These are phyloP conservation scores for Romanogobio albipinnatus DNA, from an alignment of 2,113 vertebrate species.

Conservation along the genomic window DNA sequence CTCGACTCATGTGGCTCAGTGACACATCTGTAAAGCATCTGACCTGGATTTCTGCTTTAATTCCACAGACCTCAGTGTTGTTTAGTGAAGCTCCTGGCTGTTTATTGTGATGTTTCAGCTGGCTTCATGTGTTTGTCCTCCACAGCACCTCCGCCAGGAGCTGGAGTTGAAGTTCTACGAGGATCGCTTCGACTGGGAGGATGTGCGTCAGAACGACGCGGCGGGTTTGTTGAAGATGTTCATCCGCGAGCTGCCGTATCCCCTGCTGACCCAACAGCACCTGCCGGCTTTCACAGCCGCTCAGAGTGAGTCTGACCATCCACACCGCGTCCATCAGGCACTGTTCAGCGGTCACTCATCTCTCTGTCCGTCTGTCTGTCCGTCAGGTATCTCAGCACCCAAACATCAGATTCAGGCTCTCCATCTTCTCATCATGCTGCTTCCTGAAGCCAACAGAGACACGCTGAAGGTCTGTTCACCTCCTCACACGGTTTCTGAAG, in stretches of 20 bases:
- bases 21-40: background rate
- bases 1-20: background rate
- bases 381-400: constrained; percentile 83
- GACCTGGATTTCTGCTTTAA: constrained; percentile 1
- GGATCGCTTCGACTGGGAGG: constrained; percentile 89
- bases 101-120: background rate
- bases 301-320: constrained; percentile 77
- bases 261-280: constrained; percentile 90
- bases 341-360: background rate
- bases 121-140: background rate
- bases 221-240: constrained; percentile 93
- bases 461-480: constrained; percentile 81
- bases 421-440: constrained; percentile 89
- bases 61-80: background rate
- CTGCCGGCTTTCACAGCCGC: constrained; percentile 84
- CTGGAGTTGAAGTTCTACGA: constrained; percentile 85
- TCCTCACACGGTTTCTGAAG: background rate
- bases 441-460: constrained; percentile 91
- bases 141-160: constrained; percentile 87
- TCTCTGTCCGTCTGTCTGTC: constrained; percentile 41
- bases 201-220: constrained; percentile 90
- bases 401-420: constrained; percentile 91
- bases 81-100: too few species aligned
- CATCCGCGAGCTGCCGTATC: constrained; percentile 90
- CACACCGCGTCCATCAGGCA: background rate